phyloP scores from a whole-genome alignment of 2,113 vertebrate genomes.

The Chlorocebus sabaeus region DNA sequence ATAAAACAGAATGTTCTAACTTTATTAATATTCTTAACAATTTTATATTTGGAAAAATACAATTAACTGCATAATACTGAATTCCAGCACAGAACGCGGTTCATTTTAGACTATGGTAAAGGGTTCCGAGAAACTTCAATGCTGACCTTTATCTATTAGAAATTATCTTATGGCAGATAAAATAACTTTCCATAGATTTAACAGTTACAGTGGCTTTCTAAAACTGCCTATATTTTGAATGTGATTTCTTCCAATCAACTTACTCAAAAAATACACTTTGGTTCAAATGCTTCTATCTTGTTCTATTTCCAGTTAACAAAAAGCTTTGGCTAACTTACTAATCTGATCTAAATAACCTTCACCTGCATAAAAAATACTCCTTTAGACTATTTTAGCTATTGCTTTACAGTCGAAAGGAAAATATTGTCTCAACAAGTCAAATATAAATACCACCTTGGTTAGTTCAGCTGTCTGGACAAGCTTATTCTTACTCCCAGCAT shows the following conservation, averaged over 20 bases:
- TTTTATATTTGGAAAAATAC: slow-evolving; percentile 15
- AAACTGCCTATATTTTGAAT: slow-evolving; percentile 4
- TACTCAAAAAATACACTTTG: slow-evolving; percentile 7
- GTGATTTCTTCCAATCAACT: slow-evolving; percentile 26
- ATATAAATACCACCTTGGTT: slow-evolving; percentile 88
- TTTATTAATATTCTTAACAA: slow-evolving; percentile 6
- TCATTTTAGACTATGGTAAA: neutral
- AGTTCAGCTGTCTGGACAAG: slow-evolving; percentile 93
- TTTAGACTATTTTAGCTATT: neutral
- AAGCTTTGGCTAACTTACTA: neutral
- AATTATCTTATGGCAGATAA: neutral
- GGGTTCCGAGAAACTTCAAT: neutral
- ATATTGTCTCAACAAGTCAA: neutral
- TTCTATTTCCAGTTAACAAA: slow-evolving; percentile 30
- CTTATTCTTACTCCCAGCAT: slow-evolving; percentile 97
- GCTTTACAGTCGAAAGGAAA: neutral
- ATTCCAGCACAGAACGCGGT: neutral
- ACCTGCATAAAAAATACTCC: neutral
- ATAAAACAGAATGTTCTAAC: neutral
- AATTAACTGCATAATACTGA: neutral
- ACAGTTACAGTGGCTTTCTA: neutral
- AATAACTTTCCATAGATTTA: neutral
- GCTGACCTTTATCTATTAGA: neutral
- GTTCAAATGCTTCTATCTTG: neutral
- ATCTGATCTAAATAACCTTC: neutral